A percentile compares a stretch with the other conserved stretches of the same genome.
Conservation (phyloP, 2,797 vertebrate species). For the Chrysocyon brachyurus region DNA sequence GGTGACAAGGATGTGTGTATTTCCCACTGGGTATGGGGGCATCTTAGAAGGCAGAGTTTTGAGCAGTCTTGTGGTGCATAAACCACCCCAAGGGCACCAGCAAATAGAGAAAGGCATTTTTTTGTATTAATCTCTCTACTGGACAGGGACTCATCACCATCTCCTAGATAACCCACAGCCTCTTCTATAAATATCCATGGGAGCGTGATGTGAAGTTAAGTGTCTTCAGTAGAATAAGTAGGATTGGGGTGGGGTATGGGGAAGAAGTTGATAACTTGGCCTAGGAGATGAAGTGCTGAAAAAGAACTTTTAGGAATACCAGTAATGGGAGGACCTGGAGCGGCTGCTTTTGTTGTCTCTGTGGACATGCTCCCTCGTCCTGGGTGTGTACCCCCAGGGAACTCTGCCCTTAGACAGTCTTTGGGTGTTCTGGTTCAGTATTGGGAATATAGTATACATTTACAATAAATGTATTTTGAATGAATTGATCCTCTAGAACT, state of each 20-base stretch:
- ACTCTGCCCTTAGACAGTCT: background rate
- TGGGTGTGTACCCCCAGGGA: background rate
- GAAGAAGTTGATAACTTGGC: background rate
- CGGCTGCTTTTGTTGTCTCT: background rate
- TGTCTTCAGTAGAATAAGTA: background rate
- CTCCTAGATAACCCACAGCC: background rate
- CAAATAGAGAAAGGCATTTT: background rate
- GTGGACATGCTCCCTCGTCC: background rate
- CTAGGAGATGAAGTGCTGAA: background rate
- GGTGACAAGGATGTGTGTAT: background rate
- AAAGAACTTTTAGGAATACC: background rate
- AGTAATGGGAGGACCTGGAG: background rate
- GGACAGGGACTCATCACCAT: background rate
- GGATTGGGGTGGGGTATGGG: fast-evolving
- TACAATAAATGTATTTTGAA: background rate
- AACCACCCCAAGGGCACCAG: background rate
- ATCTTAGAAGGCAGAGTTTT: background rate
- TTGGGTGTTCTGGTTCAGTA: background rate
- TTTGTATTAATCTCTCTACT: background rate
- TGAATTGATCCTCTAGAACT: background rate
- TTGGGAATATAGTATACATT: background rate
- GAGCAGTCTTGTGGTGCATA: background rate
- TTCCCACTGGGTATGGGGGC: background rate
- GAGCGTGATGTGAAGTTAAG: background rate
- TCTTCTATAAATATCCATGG: background rate